phyloP scores from a whole-genome alignment of 2,113 vertebrate species.

The Bombycilla garrulus region DNA sequence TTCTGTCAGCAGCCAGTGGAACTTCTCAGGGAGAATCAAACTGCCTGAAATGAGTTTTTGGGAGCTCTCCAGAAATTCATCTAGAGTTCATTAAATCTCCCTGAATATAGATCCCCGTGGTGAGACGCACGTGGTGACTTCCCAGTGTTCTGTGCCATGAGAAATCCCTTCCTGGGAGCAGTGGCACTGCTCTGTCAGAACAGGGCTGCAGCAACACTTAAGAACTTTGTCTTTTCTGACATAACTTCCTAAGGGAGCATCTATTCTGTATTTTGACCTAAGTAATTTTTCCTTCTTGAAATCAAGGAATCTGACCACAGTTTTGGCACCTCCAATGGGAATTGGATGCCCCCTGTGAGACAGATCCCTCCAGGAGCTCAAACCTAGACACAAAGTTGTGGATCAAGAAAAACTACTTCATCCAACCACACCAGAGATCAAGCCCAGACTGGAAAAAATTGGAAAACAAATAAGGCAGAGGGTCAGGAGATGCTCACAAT shows the following conservation, averaged over 20 bases:
- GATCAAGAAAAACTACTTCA: not conserved
- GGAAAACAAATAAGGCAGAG: not conserved
- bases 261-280: not conserved
- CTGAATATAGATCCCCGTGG: not conserved
- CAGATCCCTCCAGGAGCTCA: not conserved
- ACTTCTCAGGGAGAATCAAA: not conserved
- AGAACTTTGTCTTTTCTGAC: not conserved
- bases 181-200: not conserved
- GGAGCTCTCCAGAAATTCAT: not conserved
- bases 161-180: not conserved
- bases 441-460: not conserved
- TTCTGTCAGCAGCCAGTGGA: not conserved
- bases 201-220: not conserved
- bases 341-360: not conserved
- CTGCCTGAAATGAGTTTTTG: not conserved
- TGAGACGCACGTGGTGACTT: not conserved
- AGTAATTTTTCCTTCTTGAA: not conserved
- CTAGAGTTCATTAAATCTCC: not conserved
- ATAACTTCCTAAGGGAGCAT: not conserved
- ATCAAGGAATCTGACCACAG: not conserved
- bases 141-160: not conserved
- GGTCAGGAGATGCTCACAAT: not conserved
- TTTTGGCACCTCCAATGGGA: not conserved
- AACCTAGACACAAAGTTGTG: not conserved
- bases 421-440: not conserved